Percentiles rank a stretch among this genome's conserved stretches.
These are phyloP conservation scores for Chaenocephalus aceratus DNA, from an alignment of 2,113 vertebrate genomes.

Conservation along the genomic window DNA sequence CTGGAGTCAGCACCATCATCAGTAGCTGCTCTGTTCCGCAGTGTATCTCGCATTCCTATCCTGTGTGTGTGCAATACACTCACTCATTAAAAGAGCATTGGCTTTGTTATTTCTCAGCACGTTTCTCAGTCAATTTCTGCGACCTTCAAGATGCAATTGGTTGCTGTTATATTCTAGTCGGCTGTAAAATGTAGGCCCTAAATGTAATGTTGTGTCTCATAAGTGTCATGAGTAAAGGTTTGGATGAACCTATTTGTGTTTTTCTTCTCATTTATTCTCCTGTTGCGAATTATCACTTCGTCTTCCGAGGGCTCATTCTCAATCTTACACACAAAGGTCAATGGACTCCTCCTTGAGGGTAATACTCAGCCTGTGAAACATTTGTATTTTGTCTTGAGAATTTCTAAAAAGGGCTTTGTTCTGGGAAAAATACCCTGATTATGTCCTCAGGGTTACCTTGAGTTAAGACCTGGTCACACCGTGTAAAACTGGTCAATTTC, in stretches of 20 bases:
- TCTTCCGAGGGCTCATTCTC: not conserved
- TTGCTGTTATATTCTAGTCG: not conserved
- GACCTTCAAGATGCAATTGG: conserved; percentile 3
- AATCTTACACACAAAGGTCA: not conserved
- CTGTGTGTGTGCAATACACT: conserved; percentile 35
- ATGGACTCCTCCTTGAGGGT: not conserved
- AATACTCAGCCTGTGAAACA: not conserved
- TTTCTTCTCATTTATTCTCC: not conserved
- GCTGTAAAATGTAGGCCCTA: not conserved
- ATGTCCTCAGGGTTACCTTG: not conserved
- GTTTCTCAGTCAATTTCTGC: conserved; percentile 1
- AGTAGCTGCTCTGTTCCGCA: conserved; percentile 57
- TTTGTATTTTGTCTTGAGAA: not conserved
- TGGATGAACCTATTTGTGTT: not conserved
- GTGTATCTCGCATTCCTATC: conserved; percentile 62
- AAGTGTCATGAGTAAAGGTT: not conserved
- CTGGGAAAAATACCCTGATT: not conserved
- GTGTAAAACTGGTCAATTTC: not conserved
- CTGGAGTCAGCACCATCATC: conserved; percentile 29
- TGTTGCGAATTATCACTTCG: not conserved
- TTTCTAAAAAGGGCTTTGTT: not conserved
- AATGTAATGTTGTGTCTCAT: not conserved
- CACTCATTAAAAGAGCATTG: conserved; percentile 23
- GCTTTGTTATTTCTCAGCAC: conserved; percentile 7
- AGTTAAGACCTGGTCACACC: not conserved